A percentile compares a stretch with the other conserved stretches of the same genome.
Conservation (phyloP, 2,888 invertebrate species). For the Cyaniris semiargus region DNA sequence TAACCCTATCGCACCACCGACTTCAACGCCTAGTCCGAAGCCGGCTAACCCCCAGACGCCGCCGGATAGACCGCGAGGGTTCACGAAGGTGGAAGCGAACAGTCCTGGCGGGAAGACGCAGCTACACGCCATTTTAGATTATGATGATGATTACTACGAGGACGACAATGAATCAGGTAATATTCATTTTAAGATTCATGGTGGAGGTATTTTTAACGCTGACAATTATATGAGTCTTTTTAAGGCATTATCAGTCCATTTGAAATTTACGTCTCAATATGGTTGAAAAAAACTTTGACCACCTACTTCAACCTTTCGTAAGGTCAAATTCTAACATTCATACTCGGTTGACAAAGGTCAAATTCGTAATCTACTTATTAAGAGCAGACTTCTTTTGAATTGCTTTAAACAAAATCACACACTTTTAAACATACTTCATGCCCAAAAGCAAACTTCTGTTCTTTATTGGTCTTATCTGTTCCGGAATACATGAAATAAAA, state of each 20-base stretch:
- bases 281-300: neutral
- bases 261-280: neutral
- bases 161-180: slow-evolving; percentile 79
- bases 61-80: slow-evolving; percentile 82
- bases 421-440: neutral
- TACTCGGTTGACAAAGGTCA: neutral
- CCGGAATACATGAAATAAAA: neutral
- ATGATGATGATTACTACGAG: slow-evolving; percentile 84
- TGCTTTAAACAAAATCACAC: neutral
- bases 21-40: slow-evolving; percentile 59
- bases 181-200: slow-evolving; percentile 22
- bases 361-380: neutral
- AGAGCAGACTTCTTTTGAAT: neutral
- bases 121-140: slow-evolving; percentile 86
- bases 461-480: neutral
- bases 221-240: neutral
- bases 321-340: slow-evolving; percentile 11
- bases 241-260: neutral
- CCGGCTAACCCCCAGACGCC: slow-evolving; percentile 55
- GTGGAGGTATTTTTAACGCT: neutral
- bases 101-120: slow-evolving; percentile 82
- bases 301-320: neutral
- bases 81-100: slow-evolving; percentile 82
- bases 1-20: slow-evolving; percentile 42
- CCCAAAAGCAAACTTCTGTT: neutral